phyloP scores from a whole-genome alignment of 23 tunicate genomes.

The Diplosoma virens region DNA sequence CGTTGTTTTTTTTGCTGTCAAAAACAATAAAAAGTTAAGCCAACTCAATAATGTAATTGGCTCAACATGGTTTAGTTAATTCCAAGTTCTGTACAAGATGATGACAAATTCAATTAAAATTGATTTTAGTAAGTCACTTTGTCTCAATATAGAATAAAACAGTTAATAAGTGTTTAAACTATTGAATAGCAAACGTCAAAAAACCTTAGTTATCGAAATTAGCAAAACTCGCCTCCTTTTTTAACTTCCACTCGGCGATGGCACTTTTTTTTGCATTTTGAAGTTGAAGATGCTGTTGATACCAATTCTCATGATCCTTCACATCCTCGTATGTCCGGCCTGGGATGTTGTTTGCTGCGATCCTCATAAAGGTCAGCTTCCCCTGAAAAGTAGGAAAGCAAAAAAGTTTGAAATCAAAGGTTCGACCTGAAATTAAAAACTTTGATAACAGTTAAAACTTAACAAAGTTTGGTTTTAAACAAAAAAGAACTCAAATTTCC shows the following conservation, averaged over 20 bases:
- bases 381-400: conserved; percentile 34
- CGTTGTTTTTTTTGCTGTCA: too few species aligned
- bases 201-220: too few species aligned
- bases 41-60: too few species aligned
- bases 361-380: conserved; percentile 41
- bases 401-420: too few species aligned
- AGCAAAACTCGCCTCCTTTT: conserved; percentile 46
- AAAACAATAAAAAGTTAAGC: too few species aligned
- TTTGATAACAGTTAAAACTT: background rate
- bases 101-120: too few species aligned
- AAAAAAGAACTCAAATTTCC: background rate
- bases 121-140: too few species aligned
- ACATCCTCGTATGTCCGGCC: conserved; percentile 61
- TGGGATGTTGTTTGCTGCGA: conserved; percentile 63
- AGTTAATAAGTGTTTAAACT: too few species aligned
- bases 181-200: too few species aligned
- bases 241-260: conserved; percentile 62
- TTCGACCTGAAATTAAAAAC: background rate
- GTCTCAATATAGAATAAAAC: too few species aligned
- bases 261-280: conserved; percentile 48
- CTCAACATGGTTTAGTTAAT: too few species aligned
- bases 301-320: conserved; percentile 79
- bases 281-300: conserved; percentile 44
- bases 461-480: background rate
- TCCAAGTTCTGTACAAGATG: too few species aligned